A percentile compares a stretch with the other conserved stretches of the same genome.
Conservation (phyloP, 1,140 invertebrate genomes). For the Scaptomyza hsui region DNA sequence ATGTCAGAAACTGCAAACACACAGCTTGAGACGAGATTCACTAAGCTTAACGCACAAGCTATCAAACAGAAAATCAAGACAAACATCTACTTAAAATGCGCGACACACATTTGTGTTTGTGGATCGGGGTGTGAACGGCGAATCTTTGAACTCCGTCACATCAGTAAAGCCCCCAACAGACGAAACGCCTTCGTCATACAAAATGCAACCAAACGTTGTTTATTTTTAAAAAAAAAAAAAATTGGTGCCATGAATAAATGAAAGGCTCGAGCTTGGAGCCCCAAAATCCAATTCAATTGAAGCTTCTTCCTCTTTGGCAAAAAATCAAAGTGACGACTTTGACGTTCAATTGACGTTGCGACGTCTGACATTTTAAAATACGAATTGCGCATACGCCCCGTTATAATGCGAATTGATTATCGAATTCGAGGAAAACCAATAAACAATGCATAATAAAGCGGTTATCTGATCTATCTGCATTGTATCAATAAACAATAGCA, state of each 20-base stretch:
- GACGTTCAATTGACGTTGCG: conserved; percentile 9
- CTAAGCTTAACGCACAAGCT: conserved; percentile 22
- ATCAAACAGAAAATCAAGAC: conserved; percentile 42
- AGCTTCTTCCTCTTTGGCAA: conserved; percentile 30
- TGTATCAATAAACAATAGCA: conserved; percentile 31
- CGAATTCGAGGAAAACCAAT: conserved; percentile 32
- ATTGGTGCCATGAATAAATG: conserved; percentile 57
- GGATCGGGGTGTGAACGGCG: conserved; percentile 56
- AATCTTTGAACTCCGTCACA: conserved; percentile 55
- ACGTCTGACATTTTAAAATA: conserved; percentile 36
- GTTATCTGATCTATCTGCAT: conserved; percentile 27
- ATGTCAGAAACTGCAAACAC: conserved; percentile 62
- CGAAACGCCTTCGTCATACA: conserved; percentile 31
- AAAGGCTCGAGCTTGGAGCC: conserved; percentile 24
- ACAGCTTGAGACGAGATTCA: conserved; percentile 23
- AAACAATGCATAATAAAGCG: conserved; percentile 66
- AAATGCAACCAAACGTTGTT: conserved; percentile 15
- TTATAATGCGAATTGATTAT: conserved; percentile 7
- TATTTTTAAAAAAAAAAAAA: conserved; percentile 11
- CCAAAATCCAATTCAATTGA: conserved; percentile 1
- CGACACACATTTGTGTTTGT: conserved; percentile 63
- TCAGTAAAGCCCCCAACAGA: conserved; percentile 3
- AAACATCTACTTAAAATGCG: conserved; percentile 71
- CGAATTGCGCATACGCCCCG: conserved; percentile 49
- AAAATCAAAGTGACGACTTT: neutral